Base-by-base conservation (phyloP, 2,888 invertebrate species). In the Molanna angustata region DNA sequence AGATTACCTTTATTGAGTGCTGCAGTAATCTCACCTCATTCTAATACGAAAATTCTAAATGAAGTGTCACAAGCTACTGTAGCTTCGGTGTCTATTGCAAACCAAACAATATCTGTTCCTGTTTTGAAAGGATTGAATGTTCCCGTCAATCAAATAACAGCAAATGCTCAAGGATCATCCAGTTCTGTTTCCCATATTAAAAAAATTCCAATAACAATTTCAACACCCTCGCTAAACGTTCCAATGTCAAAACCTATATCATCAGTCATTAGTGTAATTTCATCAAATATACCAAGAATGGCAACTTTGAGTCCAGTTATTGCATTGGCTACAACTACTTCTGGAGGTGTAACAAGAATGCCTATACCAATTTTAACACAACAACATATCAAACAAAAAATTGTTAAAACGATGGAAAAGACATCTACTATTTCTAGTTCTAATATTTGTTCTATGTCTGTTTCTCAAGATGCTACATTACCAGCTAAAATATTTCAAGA, bases 401-500 rank as follows among this genome's bases (percentile, higher is more conserved):
- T 77, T 44, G 71, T 77, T 2, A 76, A 78, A 63, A 73, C 76
- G 20, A 72, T 76, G 19, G 76, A 78, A 56, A 76, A 76, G 54
- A 74, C 77, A 1, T 71, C 76, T 68, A 80, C 73, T 61, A 73
- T 78, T 21, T 73, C 77, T 2, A 74, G 74, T 56, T 22, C 79
- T 0, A 80, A 80, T 60, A 63, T 80, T 11, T 82, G 83, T 1
- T 76, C 81, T 58, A 69, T 82, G 39, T 74, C 80, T 0, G 78
- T 80, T 4, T 69, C 76, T 1, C 80, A 80, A 62, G 84, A 80
- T 62, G 80, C 71, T 55, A 79, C 78, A 6, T 68, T 84, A 14
- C 84, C 84, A 1, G 83, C 82, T 4, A 84, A 84, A 65, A 83
- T 84, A 63, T 83, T 84, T 64, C 83, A 84, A 66, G 83, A 84